phyloP scores from a whole-genome alignment of 2,888 invertebrate genomes.

The Phragmatobia fuliginosa region DNA sequence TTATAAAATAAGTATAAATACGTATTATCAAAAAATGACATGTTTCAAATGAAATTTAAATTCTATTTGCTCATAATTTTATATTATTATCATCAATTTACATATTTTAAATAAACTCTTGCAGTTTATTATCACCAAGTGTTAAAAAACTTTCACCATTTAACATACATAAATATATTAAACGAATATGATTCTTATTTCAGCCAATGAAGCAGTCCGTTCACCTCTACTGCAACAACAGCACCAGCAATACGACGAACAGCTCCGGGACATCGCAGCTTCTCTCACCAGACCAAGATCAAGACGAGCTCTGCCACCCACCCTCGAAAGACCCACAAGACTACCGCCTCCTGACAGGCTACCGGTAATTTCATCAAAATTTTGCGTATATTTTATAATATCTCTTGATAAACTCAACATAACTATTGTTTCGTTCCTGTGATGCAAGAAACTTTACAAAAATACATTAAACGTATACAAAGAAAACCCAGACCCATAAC shows the following conservation, averaged over 20 bases:
- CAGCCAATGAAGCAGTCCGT: slow-evolving; percentile 67
- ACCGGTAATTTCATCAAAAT: slow-evolving; percentile 63
- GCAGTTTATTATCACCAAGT: background rate
- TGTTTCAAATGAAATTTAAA: background rate
- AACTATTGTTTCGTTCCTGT: no score
- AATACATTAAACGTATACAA: no score
- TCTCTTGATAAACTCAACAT: background rate
- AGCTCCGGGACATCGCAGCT: slow-evolving; percentile 93
- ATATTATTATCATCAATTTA: background rate
- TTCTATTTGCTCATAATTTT: background rate
- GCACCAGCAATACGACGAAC: slow-evolving; percentile 88
- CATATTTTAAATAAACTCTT: slow-evolving; percentile 1
- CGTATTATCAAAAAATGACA: background rate
- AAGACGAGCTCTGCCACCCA: slow-evolving; percentile 83
- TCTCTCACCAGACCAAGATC: slow-evolving; percentile 91
- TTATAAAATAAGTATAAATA: background rate
- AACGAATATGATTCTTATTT: background rate
- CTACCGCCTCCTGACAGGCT: slow-evolving; percentile 80
- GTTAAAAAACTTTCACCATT: background rate
- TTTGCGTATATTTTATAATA: background rate
- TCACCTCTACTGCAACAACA: slow-evolving; percentile 82
- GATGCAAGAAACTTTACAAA: no score
- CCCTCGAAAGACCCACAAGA: slow-evolving; percentile 86
- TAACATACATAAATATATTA: background rate
- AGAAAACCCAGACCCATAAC: no score